Conservation (phyloP, 2,797 vertebrate species). For the Craterocephalus amniculus region DNA sequence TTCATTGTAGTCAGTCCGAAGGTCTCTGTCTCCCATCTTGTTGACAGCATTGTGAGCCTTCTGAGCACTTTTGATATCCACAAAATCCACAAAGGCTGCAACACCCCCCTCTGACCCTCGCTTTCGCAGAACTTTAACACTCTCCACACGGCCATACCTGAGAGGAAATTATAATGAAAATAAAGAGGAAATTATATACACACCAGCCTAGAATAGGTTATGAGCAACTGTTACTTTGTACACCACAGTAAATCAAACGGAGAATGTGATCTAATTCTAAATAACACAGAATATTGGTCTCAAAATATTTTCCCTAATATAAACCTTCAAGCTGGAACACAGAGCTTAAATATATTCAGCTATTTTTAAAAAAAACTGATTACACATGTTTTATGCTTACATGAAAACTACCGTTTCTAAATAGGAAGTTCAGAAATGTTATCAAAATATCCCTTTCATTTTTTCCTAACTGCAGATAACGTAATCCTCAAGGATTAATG, state of each 20-base stretch:
- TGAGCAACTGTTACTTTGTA: neutral
- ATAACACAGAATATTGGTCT: neutral
- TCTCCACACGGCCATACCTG: constrained; percentile 99
- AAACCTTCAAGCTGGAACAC: neutral
- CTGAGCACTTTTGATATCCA: constrained; percentile 99
- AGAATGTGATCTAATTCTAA: neutral
- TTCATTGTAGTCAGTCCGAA: constrained; percentile 99
- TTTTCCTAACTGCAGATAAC: constrained; percentile 4
- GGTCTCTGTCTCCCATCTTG: constrained; percentile 99
- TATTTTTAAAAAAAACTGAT: neutral
- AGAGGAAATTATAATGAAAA: constrained; percentile 51
- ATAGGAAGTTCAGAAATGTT: neutral
- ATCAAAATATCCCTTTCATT: neutral
- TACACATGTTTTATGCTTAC: neutral
- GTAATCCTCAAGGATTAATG: neutral
- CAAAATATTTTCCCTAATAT: neutral
- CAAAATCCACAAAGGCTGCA: constrained; percentile 99
- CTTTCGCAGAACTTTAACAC: constrained; percentile 99
- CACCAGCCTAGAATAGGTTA: neutral
- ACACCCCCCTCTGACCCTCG: constrained; percentile 98
- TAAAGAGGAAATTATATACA: constrained; percentile 46
- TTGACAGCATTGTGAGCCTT: constrained; percentile 99
- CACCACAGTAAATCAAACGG: neutral
- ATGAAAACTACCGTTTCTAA: neutral
- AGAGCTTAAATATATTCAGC: neutral